These are phyloP conservation scores for Hippoglossus stenolepis DNA, from an alignment of 2,113 vertebrate species.

Conservation along the genomic window DNA sequence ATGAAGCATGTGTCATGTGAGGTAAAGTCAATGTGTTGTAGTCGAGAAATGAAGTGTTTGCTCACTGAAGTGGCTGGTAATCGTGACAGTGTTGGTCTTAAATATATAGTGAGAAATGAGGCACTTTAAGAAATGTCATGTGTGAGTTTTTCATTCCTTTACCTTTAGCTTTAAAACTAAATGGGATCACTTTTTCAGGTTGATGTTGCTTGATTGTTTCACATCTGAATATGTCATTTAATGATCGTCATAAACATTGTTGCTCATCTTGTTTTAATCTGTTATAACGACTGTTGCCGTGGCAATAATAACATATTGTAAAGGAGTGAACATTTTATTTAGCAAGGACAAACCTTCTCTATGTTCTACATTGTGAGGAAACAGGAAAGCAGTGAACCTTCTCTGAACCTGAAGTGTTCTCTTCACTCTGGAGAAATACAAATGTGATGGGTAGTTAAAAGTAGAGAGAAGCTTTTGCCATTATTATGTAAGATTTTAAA, in stretches of 20 bases:
- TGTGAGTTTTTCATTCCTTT: slow-evolving; percentile 4
- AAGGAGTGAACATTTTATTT: neutral
- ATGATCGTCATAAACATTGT: neutral
- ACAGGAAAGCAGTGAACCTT: neutral
- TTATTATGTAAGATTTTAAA: neutral
- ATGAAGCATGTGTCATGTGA: slow-evolving; percentile 6
- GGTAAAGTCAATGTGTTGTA: slow-evolving; percentile 3
- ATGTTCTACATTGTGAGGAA: neutral
- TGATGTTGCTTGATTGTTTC: neutral
- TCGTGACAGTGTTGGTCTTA: neutral
- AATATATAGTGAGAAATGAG: neutral
- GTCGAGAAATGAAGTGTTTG: neutral
- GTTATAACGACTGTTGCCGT: neutral
- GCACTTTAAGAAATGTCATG: neutral
- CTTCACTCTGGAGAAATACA: too few relatives aligned
- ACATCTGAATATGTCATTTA: neutral
- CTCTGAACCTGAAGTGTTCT: neutral
- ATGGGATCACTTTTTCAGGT: neutral
- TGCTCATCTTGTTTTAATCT: neutral
- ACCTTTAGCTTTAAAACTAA: neutral
- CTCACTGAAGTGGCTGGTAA: neutral
- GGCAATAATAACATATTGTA: neutral
- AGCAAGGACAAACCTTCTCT: neutral
- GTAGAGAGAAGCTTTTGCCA: too few relatives aligned
- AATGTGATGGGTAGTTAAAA: too few relatives aligned